Evolutionary conservation across 1,140 invertebrate genomes (phyloP).

Genomic region (Drosophila ohnishii): DNA sequence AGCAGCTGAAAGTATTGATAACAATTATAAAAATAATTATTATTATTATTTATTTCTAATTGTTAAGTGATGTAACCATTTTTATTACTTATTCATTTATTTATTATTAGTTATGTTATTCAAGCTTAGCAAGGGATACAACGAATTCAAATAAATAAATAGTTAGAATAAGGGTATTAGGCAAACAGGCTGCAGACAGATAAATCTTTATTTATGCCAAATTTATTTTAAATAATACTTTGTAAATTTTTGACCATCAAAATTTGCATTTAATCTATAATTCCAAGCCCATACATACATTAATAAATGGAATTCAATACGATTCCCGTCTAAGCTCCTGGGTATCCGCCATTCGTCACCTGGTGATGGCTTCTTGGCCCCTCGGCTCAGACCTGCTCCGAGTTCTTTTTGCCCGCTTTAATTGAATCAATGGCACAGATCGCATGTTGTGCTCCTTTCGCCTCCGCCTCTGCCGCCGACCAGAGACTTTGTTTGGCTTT

Average conservation of each 20-base stretch:
- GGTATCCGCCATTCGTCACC: slow-evolving; percentile 13
- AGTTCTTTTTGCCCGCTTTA: slow-evolving; percentile 57
- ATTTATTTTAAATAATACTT: neutral
- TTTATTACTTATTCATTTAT: neutral
- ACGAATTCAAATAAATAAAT: neutral
- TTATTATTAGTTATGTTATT: neutral
- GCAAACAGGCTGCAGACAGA: too few species aligned
- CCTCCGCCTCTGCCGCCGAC: neutral
- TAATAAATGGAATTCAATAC: neutral
- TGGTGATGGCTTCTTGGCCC: slow-evolving; percentile 14
- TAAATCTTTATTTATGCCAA: too few species aligned
- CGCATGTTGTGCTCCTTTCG: slow-evolving; percentile 65
- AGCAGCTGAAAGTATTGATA: neutral
- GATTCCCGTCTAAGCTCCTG: neutral
- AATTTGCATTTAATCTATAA: neutral
- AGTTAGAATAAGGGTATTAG: neutral
- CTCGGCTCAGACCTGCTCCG: slow-evolving; percentile 18
- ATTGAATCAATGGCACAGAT: slow-evolving; percentile 74
- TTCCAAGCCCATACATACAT: neutral
- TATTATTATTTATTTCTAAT: neutral
- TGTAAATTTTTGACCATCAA: neutral
- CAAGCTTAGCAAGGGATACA: neutral
- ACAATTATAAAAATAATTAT: neutral
- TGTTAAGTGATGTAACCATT: neutral
- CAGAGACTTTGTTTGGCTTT: slow-evolving; percentile 76